Evolutionary conservation across 2,113 vertebrate genomes (phyloP), one percentile per base, ranked within the genome.

Genomic region (Dicrurus megarhynchus): DNA sequence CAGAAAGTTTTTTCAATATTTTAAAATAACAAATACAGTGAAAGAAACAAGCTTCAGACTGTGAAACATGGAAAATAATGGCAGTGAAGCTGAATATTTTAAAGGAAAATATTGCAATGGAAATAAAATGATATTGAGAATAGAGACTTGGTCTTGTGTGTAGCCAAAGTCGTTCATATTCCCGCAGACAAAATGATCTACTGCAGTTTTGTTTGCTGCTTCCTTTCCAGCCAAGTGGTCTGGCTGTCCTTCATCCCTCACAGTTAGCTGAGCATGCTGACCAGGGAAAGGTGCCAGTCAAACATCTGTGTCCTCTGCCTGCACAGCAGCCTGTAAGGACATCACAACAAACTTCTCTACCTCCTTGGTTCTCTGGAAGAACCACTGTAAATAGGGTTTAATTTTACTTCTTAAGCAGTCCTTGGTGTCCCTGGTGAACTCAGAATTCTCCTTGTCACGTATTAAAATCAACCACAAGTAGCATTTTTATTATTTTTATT

Each of bases 381-480:
- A 39, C 4, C 14, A 7, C 0, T 49, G 32, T 15, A 89, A 47
- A 26, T 0, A 0, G 7, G 28, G 4, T 16, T 47, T 47, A n/a
- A 12, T 46, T 30, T 64, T 77, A 42, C 35, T 77, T 46, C 28
- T 78, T 71, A 78, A n/a, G 14, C 2, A 13, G 11, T 46, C 23
- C 17, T 74, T 33, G 10, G 4, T 52, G 33, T 56, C 11, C 8
- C 28, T 33, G 24, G 9, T 50, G 35, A 75, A n/a, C 16, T 39
- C 2, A 1, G 49, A 82, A 42, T 61, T 39, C 12, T 63, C 5
- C 8, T 35, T 78, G 13, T 41, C 27, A 49, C 10, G 35, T 56
- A 26, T 26, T 27, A 57, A 23, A 57, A 24, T n/a, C 23, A 65
- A 59, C 28, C 9, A 22, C 4, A 75, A 35, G 6, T 21, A 47